Conservation (phyloP, 2,113 vertebrate species). For the Urocolius indicus region DNA sequence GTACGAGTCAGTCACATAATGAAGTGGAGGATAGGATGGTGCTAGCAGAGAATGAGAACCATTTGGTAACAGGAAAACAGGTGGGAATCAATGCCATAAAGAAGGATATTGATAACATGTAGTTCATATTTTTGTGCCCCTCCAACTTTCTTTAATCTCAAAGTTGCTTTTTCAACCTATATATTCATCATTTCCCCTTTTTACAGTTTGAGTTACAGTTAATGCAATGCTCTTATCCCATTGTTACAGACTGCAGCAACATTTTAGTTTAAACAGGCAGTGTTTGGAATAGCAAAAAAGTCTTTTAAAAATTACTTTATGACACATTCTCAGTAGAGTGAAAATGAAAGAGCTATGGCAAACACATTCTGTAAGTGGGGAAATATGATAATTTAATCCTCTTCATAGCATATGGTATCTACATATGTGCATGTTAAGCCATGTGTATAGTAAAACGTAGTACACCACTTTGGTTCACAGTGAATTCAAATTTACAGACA, state of each 20-base stretch:
- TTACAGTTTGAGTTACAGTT: not conserved
- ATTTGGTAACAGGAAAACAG: not conserved
- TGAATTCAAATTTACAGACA: not conserved
- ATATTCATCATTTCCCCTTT: not conserved
- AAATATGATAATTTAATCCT: not conserved
- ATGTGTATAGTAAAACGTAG: not conserved
- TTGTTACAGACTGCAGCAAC: not conserved
- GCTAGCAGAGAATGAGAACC: not conserved
- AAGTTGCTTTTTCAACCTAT: not conserved
- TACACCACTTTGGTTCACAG: not conserved
- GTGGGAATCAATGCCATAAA: not conserved
- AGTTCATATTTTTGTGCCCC: not conserved
- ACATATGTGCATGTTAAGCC: not conserved
- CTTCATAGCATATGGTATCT: not conserved
- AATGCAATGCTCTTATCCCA: not conserved
- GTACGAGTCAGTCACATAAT: not conserved
- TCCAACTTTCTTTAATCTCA: not conserved
- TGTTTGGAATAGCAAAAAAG: slow-evolving; percentile 4
- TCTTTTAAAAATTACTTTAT: not conserved
- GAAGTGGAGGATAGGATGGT: not conserved
- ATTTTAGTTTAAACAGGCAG: not conserved
- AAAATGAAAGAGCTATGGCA: not conserved
- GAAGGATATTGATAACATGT: not conserved
- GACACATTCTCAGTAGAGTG: not conserved
- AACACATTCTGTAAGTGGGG: not conserved